Base-by-base conservation (phyloP, 2,888 invertebrate species). In the Drosophila monieri region DNA sequence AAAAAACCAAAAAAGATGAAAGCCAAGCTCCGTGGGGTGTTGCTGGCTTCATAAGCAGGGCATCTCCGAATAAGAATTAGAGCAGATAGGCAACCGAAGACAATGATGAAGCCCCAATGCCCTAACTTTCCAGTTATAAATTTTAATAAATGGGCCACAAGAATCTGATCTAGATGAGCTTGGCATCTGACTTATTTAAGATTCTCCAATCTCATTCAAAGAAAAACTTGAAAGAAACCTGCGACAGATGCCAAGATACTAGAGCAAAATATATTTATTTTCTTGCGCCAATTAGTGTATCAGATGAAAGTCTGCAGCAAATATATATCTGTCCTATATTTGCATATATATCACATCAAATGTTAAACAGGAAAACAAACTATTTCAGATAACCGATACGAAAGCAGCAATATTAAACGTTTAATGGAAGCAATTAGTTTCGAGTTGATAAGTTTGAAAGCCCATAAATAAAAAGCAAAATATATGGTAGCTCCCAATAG, bases 41-140 rank as follows among this genome's bases (percentile, higher is more conserved):
- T 21, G 52, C 35, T 37, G 58, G 32, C 21, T 27, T 14, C 41
- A 30, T 30, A 30, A 30, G 30, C 30, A 35, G 35, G 35, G 35
- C 65, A 65, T 35, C 65, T 52, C 44, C 67, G 44, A 67, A 41
- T 23, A 37, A 65, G 64, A 65, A 65, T 65, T 67, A 67, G 64
- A 67, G 64, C 64, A 67, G 37, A 68, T 67, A 46, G 32, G 12
- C 46, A 49, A 62, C n/a, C 23, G 14, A 21, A 30, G 62, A 62
- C 60, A 61, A 62, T 47, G 62, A 35, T 39, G 47, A 21, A 61
- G 62, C 39, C 30, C 60, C 62, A 15, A 35, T 35, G 48, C 73
- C 27, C 43, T 52, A 61, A 61, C 60, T 61, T 61, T 61, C 47
- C 18, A 23, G 15, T 21, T n/a, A 46, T 46, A 55, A 54, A 15